Conservation (phyloP, 2,113 vertebrate species). For the Peromyscus californicus region DNA sequence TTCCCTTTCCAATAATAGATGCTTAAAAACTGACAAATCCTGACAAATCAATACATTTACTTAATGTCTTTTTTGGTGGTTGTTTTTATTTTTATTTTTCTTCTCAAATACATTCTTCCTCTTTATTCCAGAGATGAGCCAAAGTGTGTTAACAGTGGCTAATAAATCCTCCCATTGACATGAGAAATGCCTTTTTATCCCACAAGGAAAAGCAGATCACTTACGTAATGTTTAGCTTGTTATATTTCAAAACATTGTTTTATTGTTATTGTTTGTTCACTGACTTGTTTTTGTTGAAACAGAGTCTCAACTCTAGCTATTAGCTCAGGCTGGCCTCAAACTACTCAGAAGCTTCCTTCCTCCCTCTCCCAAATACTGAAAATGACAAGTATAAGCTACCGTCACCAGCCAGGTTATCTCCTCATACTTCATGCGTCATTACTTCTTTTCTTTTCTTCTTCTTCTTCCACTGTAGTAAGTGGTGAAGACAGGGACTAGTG, state of each 20-base stretch:
- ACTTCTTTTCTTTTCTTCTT: neutral
- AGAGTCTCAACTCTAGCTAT: neutral
- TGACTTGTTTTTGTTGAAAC: neutral
- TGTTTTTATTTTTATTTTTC: neutral
- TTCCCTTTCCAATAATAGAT: neutral
- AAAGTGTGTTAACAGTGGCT: neutral
- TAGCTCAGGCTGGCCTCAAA: neutral
- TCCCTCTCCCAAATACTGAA: neutral
- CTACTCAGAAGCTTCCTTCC: neutral
- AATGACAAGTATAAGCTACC: neutral
- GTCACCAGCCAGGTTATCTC: neutral
- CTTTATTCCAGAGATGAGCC: neutral
- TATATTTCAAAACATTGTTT: neutral
- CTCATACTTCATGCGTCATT: neutral
- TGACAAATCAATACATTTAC: neutral
- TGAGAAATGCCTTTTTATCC: constrained; percentile 16
- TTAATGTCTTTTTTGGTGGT: neutral
- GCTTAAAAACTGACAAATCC: constrained; percentile 3
- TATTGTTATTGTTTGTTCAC: too few relatives aligned
- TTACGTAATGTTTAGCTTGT: neutral
- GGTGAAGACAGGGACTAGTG: neutral
- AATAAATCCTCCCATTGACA: neutral
- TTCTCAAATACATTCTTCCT: constrained; percentile 29
- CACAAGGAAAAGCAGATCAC: neutral
- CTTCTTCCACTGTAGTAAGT: neutral